Conservation (phyloP, 2,888 invertebrate species). For the Agrochola lota region DNA sequence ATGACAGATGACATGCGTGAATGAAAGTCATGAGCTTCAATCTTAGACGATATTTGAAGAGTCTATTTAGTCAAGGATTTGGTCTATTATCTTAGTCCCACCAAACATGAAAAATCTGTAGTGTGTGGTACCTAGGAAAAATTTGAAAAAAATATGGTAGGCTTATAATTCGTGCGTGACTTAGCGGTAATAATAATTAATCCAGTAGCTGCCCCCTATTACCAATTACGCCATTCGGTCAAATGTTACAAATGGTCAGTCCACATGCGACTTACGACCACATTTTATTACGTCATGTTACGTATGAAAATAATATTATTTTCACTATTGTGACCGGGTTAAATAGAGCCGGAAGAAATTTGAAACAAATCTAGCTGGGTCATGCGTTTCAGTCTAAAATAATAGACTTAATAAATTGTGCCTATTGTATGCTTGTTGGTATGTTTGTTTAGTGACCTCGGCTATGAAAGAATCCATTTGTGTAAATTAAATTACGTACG, state of each 20-base stretch:
- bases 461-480: constrained; percentile 42
- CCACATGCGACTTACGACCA: constrained; percentile 72
- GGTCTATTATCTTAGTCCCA: constrained; percentile 9
- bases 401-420: constrained; percentile 44
- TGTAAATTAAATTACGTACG: constrained; percentile 46
- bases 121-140: neutral
- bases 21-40: constrained; percentile 51
- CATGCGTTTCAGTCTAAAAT: constrained; percentile 53
- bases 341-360: constrained; percentile 67
- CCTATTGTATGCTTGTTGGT: constrained; percentile 45
- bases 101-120: neutral
- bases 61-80: neutral
- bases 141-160: constrained; percentile 32
- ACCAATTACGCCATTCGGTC: constrained; percentile 75
- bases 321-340: constrained; percentile 66
- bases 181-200: constrained; percentile 72
- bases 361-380: constrained; percentile 59
- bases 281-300: constrained; percentile 55
- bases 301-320: constrained; percentile 62
- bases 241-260: constrained; percentile 75
- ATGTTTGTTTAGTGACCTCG: constrained; percentile 47
- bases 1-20: constrained; percentile 56
- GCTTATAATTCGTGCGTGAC: constrained; percentile 71
- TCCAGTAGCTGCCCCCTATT: constrained; percentile 70
- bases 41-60: constrained; percentile 33